A percentile compares a stretch with the other conserved stretches of the same genome.
Evolutionary conservation across 53 echinoderm and acorn worm species (phyloP).

Genomic region (Temnopleurus reevesii): DNA sequence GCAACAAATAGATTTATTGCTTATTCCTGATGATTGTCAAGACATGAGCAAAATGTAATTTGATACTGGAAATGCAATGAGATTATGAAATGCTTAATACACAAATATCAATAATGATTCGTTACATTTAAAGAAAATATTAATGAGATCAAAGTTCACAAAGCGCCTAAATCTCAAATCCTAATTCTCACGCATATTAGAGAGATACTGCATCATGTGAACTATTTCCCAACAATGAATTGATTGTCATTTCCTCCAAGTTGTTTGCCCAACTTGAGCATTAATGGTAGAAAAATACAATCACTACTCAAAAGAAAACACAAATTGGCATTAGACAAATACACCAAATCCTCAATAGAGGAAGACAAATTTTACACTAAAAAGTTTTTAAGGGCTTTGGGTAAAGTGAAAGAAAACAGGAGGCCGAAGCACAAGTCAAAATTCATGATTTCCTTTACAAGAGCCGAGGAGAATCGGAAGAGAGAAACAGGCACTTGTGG

Average conservation of each 20-base stretch:
- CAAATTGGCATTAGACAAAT: constrained; percentile 61
- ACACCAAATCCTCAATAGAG: constrained; percentile 45
- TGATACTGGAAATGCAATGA: too few relatives aligned
- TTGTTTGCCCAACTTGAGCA: constrained; percentile 60
- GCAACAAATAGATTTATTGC: too few relatives aligned
- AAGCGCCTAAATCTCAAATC: background rate
- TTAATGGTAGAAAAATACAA: constrained; percentile 61
- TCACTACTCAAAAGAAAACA: constrained; percentile 55
- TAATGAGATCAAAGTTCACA: background rate
- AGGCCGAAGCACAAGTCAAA: constrained; percentile 35
- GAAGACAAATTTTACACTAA: constrained; percentile 37
- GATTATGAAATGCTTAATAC: too few relatives aligned
- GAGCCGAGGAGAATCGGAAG: background rate
- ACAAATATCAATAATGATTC: too few relatives aligned
- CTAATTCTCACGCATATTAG: constrained; percentile 42
- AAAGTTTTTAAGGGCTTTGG: background rate
- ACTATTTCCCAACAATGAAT: constrained; percentile 29
- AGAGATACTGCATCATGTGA: constrained; percentile 33
- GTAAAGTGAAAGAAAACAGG: constrained; percentile 49
- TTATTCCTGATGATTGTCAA: too few relatives aligned
- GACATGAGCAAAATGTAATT: too few relatives aligned
- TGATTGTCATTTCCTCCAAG: constrained; percentile 55
- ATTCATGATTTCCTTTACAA: constrained; percentile 35
- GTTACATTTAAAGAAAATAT: too few relatives aligned
- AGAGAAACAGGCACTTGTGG: constrained; percentile 28